phyloP scores from a whole-genome alignment of 2,113 vertebrate genomes.

The Tricholaema leucomelas region DNA sequence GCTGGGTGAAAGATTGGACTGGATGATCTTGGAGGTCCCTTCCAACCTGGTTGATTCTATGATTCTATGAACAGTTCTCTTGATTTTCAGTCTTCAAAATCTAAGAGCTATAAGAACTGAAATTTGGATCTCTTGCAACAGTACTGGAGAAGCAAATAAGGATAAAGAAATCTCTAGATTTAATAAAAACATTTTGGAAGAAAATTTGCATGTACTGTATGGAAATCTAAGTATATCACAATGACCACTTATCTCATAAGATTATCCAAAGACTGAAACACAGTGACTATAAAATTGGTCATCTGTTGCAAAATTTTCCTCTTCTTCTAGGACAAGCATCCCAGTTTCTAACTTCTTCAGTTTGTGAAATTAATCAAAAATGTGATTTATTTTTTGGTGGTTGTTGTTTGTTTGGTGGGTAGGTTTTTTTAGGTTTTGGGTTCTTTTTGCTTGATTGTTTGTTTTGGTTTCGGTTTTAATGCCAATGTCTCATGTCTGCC shows the following conservation, averaged over 20 bases:
- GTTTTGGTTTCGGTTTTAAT: background rate
- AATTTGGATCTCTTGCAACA: background rate
- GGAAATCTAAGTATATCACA: background rate
- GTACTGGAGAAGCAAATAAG: background rate
- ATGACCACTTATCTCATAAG: background rate
- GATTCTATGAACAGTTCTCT: too few species aligned
- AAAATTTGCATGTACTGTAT: background rate
- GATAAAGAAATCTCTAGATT: background rate
- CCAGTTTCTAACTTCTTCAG: background rate
- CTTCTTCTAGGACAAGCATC: background rate
- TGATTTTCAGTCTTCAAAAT: background rate
- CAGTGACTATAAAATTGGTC: background rate
- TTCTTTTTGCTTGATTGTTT: too few species aligned
- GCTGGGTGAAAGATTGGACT: too few species aligned
- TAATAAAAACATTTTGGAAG: background rate
- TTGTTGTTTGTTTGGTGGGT: too few species aligned
- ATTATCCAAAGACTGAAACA: background rate
- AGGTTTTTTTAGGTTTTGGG: too few species aligned
- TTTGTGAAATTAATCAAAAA: background rate
- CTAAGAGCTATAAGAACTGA: background rate
- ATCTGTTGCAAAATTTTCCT: background rate
- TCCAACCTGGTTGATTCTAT: too few species aligned
- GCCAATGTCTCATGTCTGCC: background rate
- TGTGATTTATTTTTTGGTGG: background rate
- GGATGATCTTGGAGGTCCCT: too few species aligned